Percentiles rank a stretch among this genome's conserved stretches.
These are phyloP conservation scores for Dynastes grantii DNA, from an alignment of 2,888 invertebrate species.

Conservation along the genomic window DNA sequence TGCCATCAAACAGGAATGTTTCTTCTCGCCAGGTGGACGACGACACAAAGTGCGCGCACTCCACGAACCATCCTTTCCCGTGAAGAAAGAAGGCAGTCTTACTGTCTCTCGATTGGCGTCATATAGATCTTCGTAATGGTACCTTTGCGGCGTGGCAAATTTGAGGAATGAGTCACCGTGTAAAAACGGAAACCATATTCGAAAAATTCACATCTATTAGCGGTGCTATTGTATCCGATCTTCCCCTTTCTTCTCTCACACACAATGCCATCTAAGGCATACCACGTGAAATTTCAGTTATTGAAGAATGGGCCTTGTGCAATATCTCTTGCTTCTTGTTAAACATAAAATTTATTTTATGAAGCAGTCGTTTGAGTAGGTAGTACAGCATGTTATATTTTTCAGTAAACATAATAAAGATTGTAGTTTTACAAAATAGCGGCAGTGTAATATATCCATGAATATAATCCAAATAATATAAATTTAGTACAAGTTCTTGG, in stretches of 20 bases:
- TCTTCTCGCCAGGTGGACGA: conserved; percentile 34
- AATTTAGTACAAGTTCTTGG: too few relatives aligned
- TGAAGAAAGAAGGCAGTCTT: conserved; percentile 23
- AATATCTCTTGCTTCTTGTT: too few relatives aligned
- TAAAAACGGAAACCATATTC: conserved; percentile 22
- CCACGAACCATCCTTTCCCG: background rate
- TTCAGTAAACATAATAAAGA: too few relatives aligned
- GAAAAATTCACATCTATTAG: background rate
- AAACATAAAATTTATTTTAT: too few relatives aligned
- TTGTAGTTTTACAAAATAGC: too few relatives aligned
- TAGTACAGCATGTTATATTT: too few relatives aligned
- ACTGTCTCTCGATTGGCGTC: conserved; percentile 34
- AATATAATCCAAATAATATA: too few relatives aligned
- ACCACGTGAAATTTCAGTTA: background rate
- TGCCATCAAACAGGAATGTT: conserved; percentile 34
- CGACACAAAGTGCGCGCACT: conserved; percentile 36
- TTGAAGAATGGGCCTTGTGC: too few relatives aligned
- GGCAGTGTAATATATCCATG: too few relatives aligned
- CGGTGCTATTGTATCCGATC: background rate
- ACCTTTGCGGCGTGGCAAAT: conserved; percentile 22
- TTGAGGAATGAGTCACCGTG: conserved; percentile 27
- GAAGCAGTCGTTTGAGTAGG: too few relatives aligned
- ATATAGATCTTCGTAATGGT: conserved; percentile 26
- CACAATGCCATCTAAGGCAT: background rate
- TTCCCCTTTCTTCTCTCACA: background rate